phyloP scores from a whole-genome alignment of 2,888 invertebrate genomes.

The Ethmia dodecea region DNA sequence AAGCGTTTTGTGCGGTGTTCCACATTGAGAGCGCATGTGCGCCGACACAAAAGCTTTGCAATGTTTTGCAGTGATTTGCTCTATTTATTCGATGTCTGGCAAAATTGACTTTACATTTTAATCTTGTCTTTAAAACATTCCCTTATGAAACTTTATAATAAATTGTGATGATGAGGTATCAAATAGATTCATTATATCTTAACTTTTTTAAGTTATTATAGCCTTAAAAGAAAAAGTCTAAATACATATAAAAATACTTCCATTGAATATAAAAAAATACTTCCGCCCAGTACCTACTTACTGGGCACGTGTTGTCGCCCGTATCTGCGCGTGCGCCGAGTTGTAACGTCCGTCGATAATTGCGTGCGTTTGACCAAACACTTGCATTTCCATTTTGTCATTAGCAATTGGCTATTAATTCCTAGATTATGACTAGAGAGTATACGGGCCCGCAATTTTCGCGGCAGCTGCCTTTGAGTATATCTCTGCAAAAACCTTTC shows the following conservation, averaged over 20 bases:
- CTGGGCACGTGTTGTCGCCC: conserved; percentile 55
- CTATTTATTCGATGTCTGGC: conserved; percentile 53
- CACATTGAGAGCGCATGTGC: conserved; percentile 64
- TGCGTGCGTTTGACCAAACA: conserved; percentile 59
- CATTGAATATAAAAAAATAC: too few relatives aligned
- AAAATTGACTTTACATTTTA: conserved; percentile 37
- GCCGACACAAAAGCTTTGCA: conserved; percentile 50
- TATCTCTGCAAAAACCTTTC: conserved; percentile 73
- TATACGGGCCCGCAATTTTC: conserved; percentile 74
- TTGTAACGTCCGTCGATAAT: conserved; percentile 57
- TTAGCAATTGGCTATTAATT: conserved; percentile 71
- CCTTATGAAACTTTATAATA: too few relatives aligned
- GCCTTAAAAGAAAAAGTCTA: too few relatives aligned
- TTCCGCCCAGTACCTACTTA: conserved; percentile 10
- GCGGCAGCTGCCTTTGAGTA: conserved; percentile 48
- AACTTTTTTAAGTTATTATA: too few relatives aligned
- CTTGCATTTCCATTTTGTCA: conserved; percentile 68
- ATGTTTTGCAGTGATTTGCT: conserved; percentile 56
- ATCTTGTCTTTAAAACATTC: too few relatives aligned
- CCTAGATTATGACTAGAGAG: conserved; percentile 63
- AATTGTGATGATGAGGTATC: too few relatives aligned
- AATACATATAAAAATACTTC: too few relatives aligned
- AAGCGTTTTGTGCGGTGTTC: conserved; percentile 67
- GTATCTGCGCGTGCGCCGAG: conserved; percentile 40
- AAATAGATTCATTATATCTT: too few relatives aligned